These are phyloP conservation scores for Alitta virens DNA, from an alignment of 2,888 invertebrate species.

Conservation along the genomic window DNA sequence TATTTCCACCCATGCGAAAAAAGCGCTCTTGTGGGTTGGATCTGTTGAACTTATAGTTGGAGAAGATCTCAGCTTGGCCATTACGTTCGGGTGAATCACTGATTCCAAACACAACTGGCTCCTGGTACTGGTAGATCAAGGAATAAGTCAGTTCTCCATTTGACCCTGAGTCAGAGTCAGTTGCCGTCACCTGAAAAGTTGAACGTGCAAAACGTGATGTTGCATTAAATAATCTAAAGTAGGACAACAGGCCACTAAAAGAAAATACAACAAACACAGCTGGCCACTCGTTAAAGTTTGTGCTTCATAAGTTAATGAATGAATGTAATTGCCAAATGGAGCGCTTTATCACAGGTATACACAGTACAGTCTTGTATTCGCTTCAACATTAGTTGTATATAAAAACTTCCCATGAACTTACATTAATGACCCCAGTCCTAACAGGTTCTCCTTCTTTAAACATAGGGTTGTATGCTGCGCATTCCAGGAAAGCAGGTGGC, in stretches of 20 bases:
- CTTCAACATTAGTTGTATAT: no score
- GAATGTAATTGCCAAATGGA: no score
- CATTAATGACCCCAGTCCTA: constrained; percentile 21
- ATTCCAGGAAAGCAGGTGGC: constrained; percentile 28
- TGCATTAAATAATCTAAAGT: no score
- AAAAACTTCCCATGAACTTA: no score
- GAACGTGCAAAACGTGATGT: no score
- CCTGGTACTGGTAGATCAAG: constrained; percentile 5
- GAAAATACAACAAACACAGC: no score
- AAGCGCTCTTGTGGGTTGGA: constrained; percentile 8
- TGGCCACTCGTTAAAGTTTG: no score
- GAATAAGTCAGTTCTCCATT: constrained; percentile 22
- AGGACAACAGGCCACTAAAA: no score
- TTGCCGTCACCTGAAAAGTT: constrained; percentile 23
- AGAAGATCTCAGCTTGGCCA: constrained; percentile 14
- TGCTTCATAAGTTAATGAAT: no score
- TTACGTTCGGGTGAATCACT: background rate
- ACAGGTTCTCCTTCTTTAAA: constrained; percentile 17
- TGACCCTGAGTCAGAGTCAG: constrained; percentile 25
- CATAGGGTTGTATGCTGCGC: constrained; percentile 1
- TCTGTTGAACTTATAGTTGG: constrained; percentile 8
- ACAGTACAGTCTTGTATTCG: no score
- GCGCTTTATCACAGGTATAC: no score
- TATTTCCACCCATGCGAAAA: background rate
- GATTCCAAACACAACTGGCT: background rate